Base-by-base conservation (phyloP, 2,797 vertebrate species). In the Sebastes matsubarae region DNA sequence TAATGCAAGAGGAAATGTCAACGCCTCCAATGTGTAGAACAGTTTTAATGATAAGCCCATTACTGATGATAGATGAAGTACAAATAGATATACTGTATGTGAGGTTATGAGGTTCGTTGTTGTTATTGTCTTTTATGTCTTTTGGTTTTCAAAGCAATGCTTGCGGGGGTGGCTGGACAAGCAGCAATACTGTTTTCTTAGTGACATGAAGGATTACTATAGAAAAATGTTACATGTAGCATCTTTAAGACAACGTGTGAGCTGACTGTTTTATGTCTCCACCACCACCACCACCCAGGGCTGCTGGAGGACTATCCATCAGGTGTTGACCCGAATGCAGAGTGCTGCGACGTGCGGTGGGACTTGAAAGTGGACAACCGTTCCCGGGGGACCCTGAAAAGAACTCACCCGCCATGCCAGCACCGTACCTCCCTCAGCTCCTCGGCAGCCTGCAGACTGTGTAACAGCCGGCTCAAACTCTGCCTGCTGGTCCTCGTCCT, bases 321-420 rank as follows among this genome's bases (percentile, higher is more conserved):
- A 95, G 97, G 94, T 75, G 91, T 87, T 75, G 91, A 96, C 91
- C 95, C 96, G 64, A 95, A 97, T 87, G 97, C 97, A 94, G 97
- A 98, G 96, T 99, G 98, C 96, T 99, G 98, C 91, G 98, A 99
- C 72, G 96, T 99, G 93, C 96, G 97, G 95, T 97, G 97, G 97
- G 96, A 97, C 96, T 95, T 95, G 89, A 96, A 94, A 93, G 87
- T 96, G 90, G 94, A 96, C 94, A 95, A 95, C 93, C 95, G 94
- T 81, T 95, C 97, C 93, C 93, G 94, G 94, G 97, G 97, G 92
- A 96, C 95, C 87, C 94, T 93, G 88, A 97, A 97, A 96, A 95
- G 95, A 95, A 96, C 96, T 95, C 97, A 97, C 93, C 96, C 98
- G 86, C 93, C 96, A 82, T 97, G 98, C 94, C 97, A 97, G 93